phyloP scores from a whole-genome alignment of 2,113 vertebrate species.

The Psilopsiagon aymara region DNA sequence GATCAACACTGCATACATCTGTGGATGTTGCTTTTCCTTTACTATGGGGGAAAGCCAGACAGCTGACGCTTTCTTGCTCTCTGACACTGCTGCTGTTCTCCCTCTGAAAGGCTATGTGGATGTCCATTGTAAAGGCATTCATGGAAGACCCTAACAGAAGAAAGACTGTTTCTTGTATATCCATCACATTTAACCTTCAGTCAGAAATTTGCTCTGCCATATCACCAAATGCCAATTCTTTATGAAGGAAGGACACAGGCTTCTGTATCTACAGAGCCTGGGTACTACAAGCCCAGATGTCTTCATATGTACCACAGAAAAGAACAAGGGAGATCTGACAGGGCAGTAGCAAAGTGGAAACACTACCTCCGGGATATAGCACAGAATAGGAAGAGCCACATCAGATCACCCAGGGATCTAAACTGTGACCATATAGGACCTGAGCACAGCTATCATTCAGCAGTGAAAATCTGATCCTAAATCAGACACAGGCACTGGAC shows the following conservation, averaged over 20 bases:
- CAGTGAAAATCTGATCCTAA: neutral
- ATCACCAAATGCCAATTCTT: neutral
- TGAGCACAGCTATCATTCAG: neutral
- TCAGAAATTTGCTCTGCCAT: neutral
- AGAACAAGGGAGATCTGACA: neutral
- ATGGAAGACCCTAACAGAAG: neutral
- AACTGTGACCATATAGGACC: neutral
- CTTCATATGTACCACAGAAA: neutral
- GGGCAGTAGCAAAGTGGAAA: neutral
- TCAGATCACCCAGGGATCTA: neutral
- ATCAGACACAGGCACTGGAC: neutral
- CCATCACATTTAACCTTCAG: neutral
- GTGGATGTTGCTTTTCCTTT: neutral
- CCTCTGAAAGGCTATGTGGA: neutral
- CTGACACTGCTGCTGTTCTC: neutral
- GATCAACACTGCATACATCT: neutral
- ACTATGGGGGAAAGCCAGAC: neutral
- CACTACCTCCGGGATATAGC: neutral
- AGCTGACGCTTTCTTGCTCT: neutral
- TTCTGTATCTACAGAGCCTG: neutral
- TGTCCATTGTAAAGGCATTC: neutral
- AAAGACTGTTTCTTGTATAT: neutral
- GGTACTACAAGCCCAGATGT: fast-evolving
- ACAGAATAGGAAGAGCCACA: neutral
- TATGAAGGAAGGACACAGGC: neutral